Conservation (phyloP, 2,797 vertebrate genomes). For the Octomys mimax region DNA sequence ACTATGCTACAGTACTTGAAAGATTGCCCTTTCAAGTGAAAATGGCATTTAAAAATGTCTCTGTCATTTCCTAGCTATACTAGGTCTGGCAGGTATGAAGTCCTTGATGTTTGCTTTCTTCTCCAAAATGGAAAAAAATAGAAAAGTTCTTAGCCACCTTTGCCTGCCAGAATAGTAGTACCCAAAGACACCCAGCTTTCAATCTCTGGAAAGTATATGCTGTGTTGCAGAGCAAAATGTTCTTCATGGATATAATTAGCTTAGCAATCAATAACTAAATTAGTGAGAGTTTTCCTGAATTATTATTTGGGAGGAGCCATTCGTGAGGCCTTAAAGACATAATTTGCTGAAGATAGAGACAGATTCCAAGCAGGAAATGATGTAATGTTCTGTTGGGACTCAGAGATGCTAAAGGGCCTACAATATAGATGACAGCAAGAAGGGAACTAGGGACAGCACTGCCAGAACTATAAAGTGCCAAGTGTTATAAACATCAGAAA, state of each 20-base stretch:
- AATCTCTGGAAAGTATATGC: neutral
- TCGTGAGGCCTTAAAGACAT: neutral
- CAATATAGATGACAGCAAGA: fast-evolving
- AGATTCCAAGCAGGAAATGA: neutral
- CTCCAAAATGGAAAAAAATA: neutral
- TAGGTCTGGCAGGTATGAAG: neutral
- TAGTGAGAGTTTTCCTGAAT: neutral
- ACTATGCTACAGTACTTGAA: neutral
- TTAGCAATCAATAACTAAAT: neutral
- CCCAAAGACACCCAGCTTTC: too few relatives aligned
- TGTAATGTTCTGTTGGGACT: neutral
- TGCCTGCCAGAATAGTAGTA: neutral
- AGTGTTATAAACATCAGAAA: neutral
- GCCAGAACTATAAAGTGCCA: neutral
- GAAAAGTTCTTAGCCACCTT: neutral
- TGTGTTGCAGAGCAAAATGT: neutral
- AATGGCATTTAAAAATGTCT: neutral
- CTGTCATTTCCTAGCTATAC: neutral
- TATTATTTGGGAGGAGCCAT: neutral
- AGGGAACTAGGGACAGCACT: neutral
- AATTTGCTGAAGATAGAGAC: neutral
- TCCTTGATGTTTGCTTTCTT: neutral
- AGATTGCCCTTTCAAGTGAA: neutral
- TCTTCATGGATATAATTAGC: neutral
- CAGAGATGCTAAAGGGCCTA: fast-evolving